Conservation (phyloP, 2,797 vertebrate genomes). For the Euphonia xanthogaster region DNA sequence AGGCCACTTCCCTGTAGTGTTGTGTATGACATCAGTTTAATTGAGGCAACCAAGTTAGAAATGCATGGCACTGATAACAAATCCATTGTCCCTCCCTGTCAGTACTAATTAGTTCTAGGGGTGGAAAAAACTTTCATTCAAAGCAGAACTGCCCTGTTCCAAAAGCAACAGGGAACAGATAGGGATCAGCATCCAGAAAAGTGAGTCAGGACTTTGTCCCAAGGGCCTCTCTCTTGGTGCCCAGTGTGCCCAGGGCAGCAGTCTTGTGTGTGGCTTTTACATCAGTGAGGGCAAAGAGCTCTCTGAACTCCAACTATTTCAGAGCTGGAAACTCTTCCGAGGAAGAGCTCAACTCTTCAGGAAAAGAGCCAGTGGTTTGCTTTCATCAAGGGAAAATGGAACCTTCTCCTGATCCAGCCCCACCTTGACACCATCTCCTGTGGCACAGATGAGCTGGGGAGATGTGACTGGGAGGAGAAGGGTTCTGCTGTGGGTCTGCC, state of each 20-base stretch:
- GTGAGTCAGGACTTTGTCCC: neutral
- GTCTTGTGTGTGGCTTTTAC: neutral
- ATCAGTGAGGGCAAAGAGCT: neutral
- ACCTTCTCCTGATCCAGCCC: neutral
- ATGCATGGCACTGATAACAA: neutral
- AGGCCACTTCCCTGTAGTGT: neutral
- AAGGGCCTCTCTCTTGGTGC: neutral
- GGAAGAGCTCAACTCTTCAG: neutral
- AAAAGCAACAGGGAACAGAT: neutral
- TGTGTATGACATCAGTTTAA: neutral
- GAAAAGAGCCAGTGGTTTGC: neutral
- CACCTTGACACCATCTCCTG: rapidly evolving
- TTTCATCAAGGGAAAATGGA: neutral
- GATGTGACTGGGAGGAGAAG: neutral
- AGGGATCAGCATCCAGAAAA: neutral
- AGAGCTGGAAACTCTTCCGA: neutral
- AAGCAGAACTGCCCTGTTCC: neutral
- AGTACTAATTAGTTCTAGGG: neutral
- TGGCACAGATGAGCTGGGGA: neutral
- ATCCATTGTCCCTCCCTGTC: neutral
- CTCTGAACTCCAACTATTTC: neutral
- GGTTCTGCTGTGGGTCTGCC: neutral
- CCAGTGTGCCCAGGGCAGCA: neutral
- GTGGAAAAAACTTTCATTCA: neutral
- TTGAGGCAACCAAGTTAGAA: neutral